Percentiles rank a stretch among this genome's conserved stretches.
These are phyloP conservation scores for Ctena decussata DNA, from an alignment of 2,888 invertebrate genomes.

Conservation along the genomic window DNA sequence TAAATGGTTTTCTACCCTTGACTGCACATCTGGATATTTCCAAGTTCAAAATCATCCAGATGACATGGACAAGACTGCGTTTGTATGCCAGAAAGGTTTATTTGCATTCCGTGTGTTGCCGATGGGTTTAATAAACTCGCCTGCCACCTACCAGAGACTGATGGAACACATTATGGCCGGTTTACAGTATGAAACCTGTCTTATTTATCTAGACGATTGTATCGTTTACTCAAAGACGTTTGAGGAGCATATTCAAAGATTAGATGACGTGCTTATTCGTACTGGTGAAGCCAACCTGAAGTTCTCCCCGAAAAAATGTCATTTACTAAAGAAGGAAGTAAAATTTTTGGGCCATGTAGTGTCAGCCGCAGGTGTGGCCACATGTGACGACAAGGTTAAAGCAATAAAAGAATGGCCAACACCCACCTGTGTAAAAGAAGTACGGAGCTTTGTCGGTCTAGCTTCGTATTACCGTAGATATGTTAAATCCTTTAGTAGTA, in stretches of 20 bases:
- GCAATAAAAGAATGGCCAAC: not conserved
- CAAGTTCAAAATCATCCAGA: not conserved
- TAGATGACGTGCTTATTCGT: not conserved
- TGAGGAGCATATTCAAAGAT: not conserved
- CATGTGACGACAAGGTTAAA: not conserved
- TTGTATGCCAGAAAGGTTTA: not conserved
- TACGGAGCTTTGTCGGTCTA: not conserved
- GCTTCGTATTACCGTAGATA: not conserved
- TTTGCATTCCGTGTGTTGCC: not conserved
- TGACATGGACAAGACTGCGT: not conserved
- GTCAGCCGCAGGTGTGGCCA: not conserved
- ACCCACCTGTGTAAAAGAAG: not conserved
- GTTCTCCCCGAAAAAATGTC: not conserved
- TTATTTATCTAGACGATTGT: not conserved
- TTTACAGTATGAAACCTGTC: not conserved
- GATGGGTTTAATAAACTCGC: not conserved
- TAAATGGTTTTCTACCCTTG: not conserved
- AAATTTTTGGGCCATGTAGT: not conserved
- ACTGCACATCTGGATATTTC: not conserved
- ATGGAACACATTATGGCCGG: not conserved
- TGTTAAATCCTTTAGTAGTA: not conserved
- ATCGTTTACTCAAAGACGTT: not conserved
- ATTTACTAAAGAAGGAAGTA: not conserved
- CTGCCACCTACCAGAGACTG: not conserved
- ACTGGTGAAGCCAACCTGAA: not conserved